A percentile compares a stretch with the other conserved stretches of the same genome.
phyloP scores from a whole-genome alignment of 2,113 vertebrate species.

The Hemibagrus wyckioides region DNA sequence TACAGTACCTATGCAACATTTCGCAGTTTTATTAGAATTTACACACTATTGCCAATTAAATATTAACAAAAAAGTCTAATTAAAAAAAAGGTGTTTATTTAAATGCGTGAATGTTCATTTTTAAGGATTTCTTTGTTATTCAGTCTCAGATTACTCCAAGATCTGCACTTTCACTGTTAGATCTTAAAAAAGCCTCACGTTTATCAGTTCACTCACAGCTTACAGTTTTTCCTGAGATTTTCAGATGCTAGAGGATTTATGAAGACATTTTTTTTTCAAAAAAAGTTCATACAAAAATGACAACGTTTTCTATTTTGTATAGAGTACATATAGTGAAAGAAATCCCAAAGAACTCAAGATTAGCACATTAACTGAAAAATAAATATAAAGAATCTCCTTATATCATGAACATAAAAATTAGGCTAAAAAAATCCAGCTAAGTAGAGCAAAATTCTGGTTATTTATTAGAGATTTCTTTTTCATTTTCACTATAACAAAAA shows the following conservation, averaged over 20 bases:
- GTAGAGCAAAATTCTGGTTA: not conserved
- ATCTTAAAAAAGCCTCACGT: too few relatives aligned
- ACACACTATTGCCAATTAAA: not conserved
- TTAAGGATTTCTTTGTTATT: not conserved
- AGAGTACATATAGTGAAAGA: too few relatives aligned
- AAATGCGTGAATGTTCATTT: not conserved
- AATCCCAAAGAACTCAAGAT: not conserved
- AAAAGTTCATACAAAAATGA: not conserved
- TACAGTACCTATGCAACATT: not conserved
- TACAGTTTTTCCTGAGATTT: not conserved
- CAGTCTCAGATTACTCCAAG: not conserved
- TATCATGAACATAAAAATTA: too few relatives aligned
- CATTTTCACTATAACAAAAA: not conserved
- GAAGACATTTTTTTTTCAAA: not conserved
- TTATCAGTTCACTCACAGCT: not conserved
- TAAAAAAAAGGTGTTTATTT: not conserved
- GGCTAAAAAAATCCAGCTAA: not conserved
- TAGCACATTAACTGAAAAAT: not conserved
- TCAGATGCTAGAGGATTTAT: not conserved
- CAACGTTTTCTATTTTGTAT: too few relatives aligned
- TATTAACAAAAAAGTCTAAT: not conserved
- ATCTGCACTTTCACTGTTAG: not conserved
- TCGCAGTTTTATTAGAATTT: not conserved
- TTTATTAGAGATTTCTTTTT: not conserved
- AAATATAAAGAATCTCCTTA: too few relatives aligned